Evolutionary conservation across 2,113 vertebrate species (phyloP).

Genomic region (Tragelaphus strepsiceros): DNA sequence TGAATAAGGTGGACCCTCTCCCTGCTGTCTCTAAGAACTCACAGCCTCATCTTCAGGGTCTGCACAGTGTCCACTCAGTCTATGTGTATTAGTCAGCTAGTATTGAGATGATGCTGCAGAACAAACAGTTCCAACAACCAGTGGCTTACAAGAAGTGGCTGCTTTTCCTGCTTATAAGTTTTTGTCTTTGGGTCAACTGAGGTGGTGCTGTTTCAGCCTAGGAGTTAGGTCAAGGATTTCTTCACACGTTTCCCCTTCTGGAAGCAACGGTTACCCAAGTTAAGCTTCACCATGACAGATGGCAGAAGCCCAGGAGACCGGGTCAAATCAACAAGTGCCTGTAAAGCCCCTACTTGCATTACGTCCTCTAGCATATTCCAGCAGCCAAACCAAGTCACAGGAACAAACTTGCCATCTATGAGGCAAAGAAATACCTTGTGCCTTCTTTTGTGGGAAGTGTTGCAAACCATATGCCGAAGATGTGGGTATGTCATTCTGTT

Average conservation of each 20-base stretch:
- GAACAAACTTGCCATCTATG: not conserved
- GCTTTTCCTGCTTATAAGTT: not conserved
- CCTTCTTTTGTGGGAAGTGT: not conserved
- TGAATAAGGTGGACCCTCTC: not conserved
- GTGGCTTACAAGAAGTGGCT: not conserved
- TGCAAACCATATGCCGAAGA: not conserved
- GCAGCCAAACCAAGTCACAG: not conserved
- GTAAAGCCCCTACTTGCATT: not conserved
- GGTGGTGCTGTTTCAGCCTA: not conserved
- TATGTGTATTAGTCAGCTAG: not conserved
- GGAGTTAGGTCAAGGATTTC: not conserved
- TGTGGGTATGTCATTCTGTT: not conserved
- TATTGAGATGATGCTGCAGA: not conserved
- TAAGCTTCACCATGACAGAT: not conserved
- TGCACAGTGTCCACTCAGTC: not conserved
- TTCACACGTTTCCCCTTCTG: not conserved
- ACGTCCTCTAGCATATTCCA: not conserved
- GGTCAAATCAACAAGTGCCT: not conserved
- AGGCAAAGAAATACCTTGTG: not conserved
- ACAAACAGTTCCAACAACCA: not conserved
- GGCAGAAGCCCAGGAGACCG: not conserved
- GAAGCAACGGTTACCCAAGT: not conserved
- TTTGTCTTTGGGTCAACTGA: not conserved
- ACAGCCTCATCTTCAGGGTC: not conserved
- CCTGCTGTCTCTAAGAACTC: not conserved